Evolutionary conservation across 2,113 vertebrate species (phyloP).

Genomic region (Chloroceryle aenea): DNA sequence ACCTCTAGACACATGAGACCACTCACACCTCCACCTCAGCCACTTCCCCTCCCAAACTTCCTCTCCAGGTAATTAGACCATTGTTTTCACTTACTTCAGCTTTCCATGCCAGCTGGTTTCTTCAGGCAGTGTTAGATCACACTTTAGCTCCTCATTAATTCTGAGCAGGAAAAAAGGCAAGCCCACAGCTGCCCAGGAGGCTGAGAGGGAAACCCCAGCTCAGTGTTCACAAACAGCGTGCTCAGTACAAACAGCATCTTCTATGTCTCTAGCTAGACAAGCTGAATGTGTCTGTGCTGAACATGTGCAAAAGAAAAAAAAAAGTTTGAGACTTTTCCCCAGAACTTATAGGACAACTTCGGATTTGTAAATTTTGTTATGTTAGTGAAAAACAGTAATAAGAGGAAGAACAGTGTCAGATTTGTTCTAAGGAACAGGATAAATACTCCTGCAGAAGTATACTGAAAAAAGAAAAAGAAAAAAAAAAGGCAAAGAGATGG

Average conservation of each 20-base stretch:
- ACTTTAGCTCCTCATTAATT: constrained; percentile 47
- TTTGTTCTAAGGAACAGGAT: neutral
- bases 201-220: neutral
- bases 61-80: constrained; percentile 37
- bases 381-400: neutral
- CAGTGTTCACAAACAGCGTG: neutral
- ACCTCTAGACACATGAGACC: neutral
- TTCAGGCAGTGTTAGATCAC: constrained; percentile 47
- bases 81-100: constrained; percentile 18
- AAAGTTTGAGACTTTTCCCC: neutral
- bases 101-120: constrained; percentile 31
- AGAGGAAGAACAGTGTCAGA: neutral
- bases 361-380: too few relatives aligned
- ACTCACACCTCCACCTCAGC: constrained; percentile 9
- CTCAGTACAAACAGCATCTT: neutral
- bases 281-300: neutral
- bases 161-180: neutral
- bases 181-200: neutral
- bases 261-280: neutral
- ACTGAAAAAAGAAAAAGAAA: neutral
- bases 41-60: constrained; percentile 4
- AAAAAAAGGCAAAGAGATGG: neutral
- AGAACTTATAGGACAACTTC: neutral
- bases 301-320: neutral
- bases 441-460: neutral